Conservation (phyloP, 2,888 invertebrate species). For the Cheilosia grossa region DNA sequence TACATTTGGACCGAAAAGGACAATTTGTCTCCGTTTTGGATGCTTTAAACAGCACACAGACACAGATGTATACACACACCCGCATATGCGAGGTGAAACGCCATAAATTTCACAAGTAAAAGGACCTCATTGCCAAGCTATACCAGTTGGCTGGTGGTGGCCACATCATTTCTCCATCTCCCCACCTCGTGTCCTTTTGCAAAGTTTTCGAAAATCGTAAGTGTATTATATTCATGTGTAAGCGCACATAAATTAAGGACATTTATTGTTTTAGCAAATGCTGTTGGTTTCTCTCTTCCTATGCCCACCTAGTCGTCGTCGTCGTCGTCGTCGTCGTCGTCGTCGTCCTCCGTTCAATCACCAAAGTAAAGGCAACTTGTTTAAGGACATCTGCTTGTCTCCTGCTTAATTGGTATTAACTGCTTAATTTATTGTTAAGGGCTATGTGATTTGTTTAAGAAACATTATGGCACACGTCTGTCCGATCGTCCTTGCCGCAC, state of each 20-base stretch:
- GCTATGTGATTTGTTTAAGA: constrained; percentile 82
- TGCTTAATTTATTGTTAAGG: constrained; percentile 81
- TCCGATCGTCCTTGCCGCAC: constrained; percentile 24
- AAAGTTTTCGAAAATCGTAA: constrained; percentile 74
- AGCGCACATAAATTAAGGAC: constrained; percentile 78
- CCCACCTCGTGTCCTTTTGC: constrained; percentile 44
- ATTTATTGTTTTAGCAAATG: constrained; percentile 77
- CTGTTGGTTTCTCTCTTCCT: constrained; percentile 64
- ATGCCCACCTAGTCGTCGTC: not conserved
- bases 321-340: constrained; percentile 4
- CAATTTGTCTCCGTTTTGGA: constrained; percentile 74
- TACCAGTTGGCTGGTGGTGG: constrained; percentile 41
- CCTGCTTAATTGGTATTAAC: constrained; percentile 83
- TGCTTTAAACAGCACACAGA: constrained; percentile 54
- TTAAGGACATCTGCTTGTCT: constrained; percentile 80
- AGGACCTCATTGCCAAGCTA: constrained; percentile 72
- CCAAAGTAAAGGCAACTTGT: constrained; percentile 76
- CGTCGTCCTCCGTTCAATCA: constrained; percentile 61
- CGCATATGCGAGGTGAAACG: constrained; percentile 25
- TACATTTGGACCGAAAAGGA: constrained; percentile 74
- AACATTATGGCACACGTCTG: constrained; percentile 78
- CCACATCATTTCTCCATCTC: constrained; percentile 21
- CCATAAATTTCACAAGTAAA: constrained; percentile 67
- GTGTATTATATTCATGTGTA: constrained; percentile 75
- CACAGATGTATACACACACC: not conserved